Base-by-base conservation (phyloP, 2,888 invertebrate species). In the Drosophila neonasuta region DNA sequence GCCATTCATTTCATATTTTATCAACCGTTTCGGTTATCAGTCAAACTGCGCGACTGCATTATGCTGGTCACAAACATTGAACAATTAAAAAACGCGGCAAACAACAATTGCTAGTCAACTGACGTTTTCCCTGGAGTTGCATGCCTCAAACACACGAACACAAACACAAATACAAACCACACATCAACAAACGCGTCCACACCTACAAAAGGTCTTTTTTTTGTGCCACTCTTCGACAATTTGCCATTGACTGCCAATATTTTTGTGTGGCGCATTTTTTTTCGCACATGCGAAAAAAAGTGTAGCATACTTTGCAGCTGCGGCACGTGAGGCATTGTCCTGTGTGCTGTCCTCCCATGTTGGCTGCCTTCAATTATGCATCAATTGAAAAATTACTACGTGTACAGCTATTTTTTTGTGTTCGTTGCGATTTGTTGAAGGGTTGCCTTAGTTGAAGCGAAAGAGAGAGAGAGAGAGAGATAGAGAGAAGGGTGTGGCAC, bases 331-430 rank as follows among this genome's bases (percentile, higher is more conserved):
- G 74, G 56, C 54, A 63, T 67, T 72, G 77, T 70, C 62, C 71
- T 52, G 50, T 30, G 24, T 52, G n/a, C 20, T 13, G 15, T 56
- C 15, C 36, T n/a, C 20, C 2, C 10, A 2, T 41, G 49, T 17
- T 68, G 63, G 60, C 72, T 80, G 86, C 80, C 89, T 88, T 85
- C 89, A 89, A 90, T 89, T 89, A 90, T 89, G 89, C 89, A 84
- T 80, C 90, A 90, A 90, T 89, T 89, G 89, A 90, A 90, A 89
- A 90, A 89, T 89, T 89, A 90, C 88, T 88, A 82, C 90, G 87
- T 88, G 89, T 81, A 77, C 75, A 78, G 71, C 74, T 48, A 71
- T 85, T 80, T 72, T 71, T 67, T 41, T 13, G 20, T 36, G 10
- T 32, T 1, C 36, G 10, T 11, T 56, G 59, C 55, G 66, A 68